A percentile compares a stretch with the other conserved stretches of the same genome.
Evolutionary conservation across 2,113 vertebrate genomes (phyloP).

Genomic region (Leucopternis melanops): DNA sequence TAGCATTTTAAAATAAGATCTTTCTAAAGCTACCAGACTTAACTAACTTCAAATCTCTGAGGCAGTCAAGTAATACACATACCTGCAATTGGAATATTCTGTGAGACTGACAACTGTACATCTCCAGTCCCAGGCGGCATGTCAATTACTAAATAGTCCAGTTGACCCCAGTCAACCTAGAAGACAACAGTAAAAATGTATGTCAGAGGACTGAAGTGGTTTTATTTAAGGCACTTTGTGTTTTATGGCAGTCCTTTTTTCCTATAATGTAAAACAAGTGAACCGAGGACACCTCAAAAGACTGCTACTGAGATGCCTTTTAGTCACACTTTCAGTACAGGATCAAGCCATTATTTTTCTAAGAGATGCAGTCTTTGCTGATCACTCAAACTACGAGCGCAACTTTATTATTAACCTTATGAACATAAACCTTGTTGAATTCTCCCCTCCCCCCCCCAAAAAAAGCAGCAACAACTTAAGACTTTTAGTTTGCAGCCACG

Average conservation of each 20-base stretch:
- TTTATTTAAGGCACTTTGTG: neutral
- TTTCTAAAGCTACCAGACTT: neutral
- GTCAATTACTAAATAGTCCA: conserved; percentile 96
- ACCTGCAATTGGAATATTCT: conserved; percentile 93
- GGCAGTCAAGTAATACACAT: neutral
- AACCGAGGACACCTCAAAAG: neutral
- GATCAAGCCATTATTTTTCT: neutral
- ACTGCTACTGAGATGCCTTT: neutral
- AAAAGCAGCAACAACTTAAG: too few relatives aligned
- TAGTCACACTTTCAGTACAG: neutral
- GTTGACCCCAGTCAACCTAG: conserved; percentile 91
- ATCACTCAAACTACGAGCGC: neutral
- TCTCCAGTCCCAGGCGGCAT: conserved; percentile 98
- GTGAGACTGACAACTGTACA: conserved; percentile 90
- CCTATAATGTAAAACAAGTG: neutral
- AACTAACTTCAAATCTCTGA: neutral
- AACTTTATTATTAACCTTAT: neutral
- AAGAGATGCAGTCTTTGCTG: neutral
- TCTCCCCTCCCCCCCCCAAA: too few relatives aligned
- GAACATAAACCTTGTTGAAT: neutral
- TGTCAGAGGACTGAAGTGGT: neutral
- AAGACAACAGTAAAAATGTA: neutral
- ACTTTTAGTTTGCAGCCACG: too few relatives aligned
- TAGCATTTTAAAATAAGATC: neutral
- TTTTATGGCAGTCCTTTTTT: neutral